Percentiles rank a stretch among this genome's conserved stretches.
phyloP scores from a whole-genome alignment of 2,888 invertebrate genomes.

The Bembecia ichneumoniformis region DNA sequence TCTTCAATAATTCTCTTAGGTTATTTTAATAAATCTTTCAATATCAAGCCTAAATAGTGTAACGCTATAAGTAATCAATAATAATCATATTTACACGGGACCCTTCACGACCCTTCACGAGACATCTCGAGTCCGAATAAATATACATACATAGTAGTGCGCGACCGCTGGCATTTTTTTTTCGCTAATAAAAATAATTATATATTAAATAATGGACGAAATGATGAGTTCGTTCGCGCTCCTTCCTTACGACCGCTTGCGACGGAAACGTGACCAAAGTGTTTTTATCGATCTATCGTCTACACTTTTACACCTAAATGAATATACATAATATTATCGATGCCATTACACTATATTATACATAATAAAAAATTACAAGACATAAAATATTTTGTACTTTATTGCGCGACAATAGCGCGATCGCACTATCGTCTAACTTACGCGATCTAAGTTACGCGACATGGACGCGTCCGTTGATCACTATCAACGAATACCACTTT shows the following conservation, averaged over 20 bases:
- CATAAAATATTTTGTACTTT: conserved; percentile 72
- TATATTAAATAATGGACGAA: conserved; percentile 71
- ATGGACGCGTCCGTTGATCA: neutral
- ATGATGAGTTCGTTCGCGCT: conserved; percentile 70
- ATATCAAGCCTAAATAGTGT: conserved; percentile 53
- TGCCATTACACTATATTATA: conserved; percentile 61
- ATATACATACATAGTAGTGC: conserved; percentile 35
- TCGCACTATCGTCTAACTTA: conserved; percentile 56
- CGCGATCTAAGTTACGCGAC: neutral
- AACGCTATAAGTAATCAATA: conserved; percentile 35
- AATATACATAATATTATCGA: conserved; percentile 60
- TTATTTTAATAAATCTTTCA: conserved; percentile 38
- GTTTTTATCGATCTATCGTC: conserved; percentile 44
- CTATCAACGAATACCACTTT: neutral
- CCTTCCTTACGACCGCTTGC: conserved; percentile 66
- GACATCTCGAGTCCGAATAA: conserved; percentile 48
- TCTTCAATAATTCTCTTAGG: conserved; percentile 46
- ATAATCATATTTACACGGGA: conserved; percentile 60
- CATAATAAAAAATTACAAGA: conserved; percentile 63
- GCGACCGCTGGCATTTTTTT: conserved; percentile 58
- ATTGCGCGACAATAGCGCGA: conserved; percentile 46
- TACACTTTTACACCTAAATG: conserved; percentile 47
- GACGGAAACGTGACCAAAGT: conserved; percentile 68
- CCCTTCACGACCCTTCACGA: conserved; percentile 63
- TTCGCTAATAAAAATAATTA: conserved; percentile 63